A percentile compares a stretch with the other conserved stretches of the same genome.
Conservation (phyloP, 2,797 vertebrate species). For the Silurus aristotelis region DNA sequence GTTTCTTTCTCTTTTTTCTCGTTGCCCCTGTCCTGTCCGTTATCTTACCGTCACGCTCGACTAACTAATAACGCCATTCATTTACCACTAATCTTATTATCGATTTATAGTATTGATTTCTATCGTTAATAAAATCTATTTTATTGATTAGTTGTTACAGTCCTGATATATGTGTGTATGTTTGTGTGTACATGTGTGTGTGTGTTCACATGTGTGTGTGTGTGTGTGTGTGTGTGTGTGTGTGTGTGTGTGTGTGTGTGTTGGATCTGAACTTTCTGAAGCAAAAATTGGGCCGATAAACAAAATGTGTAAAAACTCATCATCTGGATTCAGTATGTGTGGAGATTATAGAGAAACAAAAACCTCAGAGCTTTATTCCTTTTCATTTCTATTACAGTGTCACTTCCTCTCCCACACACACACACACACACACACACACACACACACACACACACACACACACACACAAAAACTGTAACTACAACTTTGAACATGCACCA, state of each 20-base stretch:
- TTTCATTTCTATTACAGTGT: too few relatives aligned
- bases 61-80: too few relatives aligned
- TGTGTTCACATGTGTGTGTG: conserved; percentile 34
- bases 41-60: too few relatives aligned
- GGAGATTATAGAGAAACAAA: neutral
- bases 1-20: too few relatives aligned
- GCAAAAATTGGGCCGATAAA: conserved; percentile 26
- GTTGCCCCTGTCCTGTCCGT: too few relatives aligned
- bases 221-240: conserved; percentile 46
- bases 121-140: too few relatives aligned
- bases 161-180: neutral
- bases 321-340: neutral
- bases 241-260: conserved; percentile 39
- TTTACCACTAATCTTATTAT: too few relatives aligned
- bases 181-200: neutral
- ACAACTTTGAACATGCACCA: neutral
- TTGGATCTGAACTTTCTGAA: conserved; percentile 58
- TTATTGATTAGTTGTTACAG: too few relatives aligned
- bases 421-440: neutral
- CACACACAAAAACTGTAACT: neutral
- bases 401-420: too few relatives aligned
- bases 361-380: too few relatives aligned
- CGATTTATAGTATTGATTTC: too few relatives aligned
- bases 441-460: too few relatives aligned
- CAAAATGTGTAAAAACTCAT: conserved; percentile 1